These are phyloP conservation scores for Cybosia mesomella DNA, from an alignment of 2,888 invertebrate species.

Conservation along the genomic window DNA sequence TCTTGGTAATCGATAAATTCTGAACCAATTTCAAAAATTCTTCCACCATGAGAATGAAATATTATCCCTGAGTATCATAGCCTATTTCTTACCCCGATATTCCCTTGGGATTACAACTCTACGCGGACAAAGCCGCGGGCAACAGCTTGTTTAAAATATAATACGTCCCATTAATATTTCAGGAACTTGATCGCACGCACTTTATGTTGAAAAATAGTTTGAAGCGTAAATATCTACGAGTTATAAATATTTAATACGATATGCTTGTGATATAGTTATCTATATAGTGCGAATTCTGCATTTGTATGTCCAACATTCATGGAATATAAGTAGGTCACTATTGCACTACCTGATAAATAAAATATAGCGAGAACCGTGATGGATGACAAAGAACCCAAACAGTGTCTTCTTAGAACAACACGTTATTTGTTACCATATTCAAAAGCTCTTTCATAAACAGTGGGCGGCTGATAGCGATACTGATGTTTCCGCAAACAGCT, in stretches of 20 bases:
- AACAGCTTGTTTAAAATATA: too few species aligned
- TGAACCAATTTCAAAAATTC: too few species aligned
- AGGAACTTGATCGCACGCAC: not conserved
- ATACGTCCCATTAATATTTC: not conserved
- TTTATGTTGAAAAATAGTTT: not conserved
- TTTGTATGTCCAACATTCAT: conserved; percentile 32
- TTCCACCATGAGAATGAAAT: too few species aligned
- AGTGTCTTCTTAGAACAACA: conserved; percentile 70
- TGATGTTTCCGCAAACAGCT: conserved; percentile 48
- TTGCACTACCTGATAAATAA: conserved; percentile 52
- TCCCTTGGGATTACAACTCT: too few species aligned
- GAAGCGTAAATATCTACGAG: not conserved
- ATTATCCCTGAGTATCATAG: too few species aligned
- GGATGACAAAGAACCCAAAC: conserved; percentile 66
- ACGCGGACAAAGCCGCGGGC: too few species aligned
- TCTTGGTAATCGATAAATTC: too few species aligned
- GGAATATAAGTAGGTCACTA: conserved; percentile 52
- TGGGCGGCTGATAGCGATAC: conserved; percentile 41
- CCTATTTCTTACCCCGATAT: too few species aligned
- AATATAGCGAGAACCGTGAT: conserved; percentile 38
- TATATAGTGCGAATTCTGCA: conserved; percentile 29
- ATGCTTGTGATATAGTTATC: not conserved
- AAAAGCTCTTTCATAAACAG: conserved; percentile 60
- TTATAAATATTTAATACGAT: not conserved
- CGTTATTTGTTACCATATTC: conserved; percentile 61